A percentile compares a stretch with the other conserved stretches of the same genome.
These are phyloP conservation scores for Parnassius orleans DNA, from an alignment of 2,888 invertebrate genomes.

Conservation along the genomic window DNA sequence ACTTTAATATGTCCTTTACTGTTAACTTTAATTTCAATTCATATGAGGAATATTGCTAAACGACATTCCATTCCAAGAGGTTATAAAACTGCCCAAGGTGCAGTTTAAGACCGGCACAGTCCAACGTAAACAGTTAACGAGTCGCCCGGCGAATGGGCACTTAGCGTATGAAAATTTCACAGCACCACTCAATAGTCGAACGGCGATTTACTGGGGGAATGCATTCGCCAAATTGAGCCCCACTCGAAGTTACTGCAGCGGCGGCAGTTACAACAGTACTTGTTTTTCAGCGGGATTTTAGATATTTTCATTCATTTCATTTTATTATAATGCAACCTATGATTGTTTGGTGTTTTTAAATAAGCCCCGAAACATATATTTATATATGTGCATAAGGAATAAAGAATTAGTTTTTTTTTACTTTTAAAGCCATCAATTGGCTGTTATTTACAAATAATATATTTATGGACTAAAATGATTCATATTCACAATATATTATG, in stretches of 20 bases:
- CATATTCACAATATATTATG: no score
- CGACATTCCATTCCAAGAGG: neutral
- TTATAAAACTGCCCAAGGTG: constrained; percentile 8
- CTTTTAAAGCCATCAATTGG: no score
- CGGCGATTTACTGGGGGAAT: constrained; percentile 59
- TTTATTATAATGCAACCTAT: neutral
- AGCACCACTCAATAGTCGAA: constrained; percentile 55
- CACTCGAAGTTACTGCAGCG: constrained; percentile 38
- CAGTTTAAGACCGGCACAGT: constrained; percentile 18
- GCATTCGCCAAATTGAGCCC: constrained; percentile 59
- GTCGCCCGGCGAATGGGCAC: constrained; percentile 52
- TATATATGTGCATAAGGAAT: no score
- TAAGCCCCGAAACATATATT: neutral
- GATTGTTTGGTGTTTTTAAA: neutral
- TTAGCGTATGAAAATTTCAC: constrained; percentile 69
- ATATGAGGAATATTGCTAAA: neutral
- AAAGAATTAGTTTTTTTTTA: no score
- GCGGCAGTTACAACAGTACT: constrained; percentile 21
- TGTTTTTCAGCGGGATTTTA: constrained; percentile 2
- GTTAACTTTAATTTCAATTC: no score
- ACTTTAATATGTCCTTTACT: no score
- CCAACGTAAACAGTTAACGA: constrained; percentile 53
- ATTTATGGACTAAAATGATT: no score
- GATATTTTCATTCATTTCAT: no score
- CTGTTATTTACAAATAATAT: no score